Base-by-base conservation (phyloP, 2,888 invertebrate species). In the Prosopocoilus inquinatus region DNA sequence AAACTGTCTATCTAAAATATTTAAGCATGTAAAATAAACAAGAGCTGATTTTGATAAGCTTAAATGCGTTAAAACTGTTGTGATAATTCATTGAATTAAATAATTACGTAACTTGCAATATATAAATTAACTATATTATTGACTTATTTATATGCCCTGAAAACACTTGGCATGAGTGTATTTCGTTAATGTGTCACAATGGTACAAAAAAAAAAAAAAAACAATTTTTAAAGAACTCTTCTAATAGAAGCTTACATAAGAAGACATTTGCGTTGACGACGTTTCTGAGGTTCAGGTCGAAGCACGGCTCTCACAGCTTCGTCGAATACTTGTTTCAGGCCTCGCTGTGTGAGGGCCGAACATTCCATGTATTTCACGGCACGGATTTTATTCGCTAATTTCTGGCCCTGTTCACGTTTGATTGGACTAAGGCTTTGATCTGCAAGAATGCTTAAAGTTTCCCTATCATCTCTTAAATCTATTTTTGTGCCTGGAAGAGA, bases 331-430 rank as follows among this genome's bases (percentile, higher is more conserved):
- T 95, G 94, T 80, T 96, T 96, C 54, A 99, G 85, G 61, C 98
- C 98, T 73, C 97, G 87, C 79, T 99, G 99, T 68, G 99, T 99
- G 65, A 99, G 82, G 58, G 99, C 99, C 52, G 98, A 98, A 80
- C 99, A 99, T 82, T 99, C 99, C 90, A 99, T 93, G 77, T 99
- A 99, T 82, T 96, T 96, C 54, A 96, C 94, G 65, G 98, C 98
- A 77, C 97, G 87, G 74, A 99, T 93, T 88, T 97, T 98, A 77
- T 96, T 96, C 41, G 98, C 96, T 82, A 99, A 82, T 79, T 98
- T 97, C 77, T 96, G 94, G 56, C 97, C 98, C 80, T 99, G 98
- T 79, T 97, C 97, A 67, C 96, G 84, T 80, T 96, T 96, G 60
- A 99, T 89, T 11, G 98, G 96, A 66, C 95, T 91, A 74, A 97